Conservation (phyloP, 1,140 invertebrate genomes). For the Formica selysi region DNA sequence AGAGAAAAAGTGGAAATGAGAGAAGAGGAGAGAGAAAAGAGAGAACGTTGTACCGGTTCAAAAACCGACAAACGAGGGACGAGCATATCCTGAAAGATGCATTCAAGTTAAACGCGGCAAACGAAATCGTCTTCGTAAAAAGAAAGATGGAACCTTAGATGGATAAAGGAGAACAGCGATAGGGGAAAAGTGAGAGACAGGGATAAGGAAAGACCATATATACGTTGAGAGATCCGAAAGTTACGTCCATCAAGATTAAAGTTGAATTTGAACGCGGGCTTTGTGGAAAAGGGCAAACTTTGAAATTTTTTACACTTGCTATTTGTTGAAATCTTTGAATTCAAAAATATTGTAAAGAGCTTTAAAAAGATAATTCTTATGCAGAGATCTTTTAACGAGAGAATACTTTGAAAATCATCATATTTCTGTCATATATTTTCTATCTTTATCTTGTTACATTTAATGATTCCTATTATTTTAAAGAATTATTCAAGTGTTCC, state of each 20-base stretch:
- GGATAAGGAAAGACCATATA: slow-evolving; percentile 42
- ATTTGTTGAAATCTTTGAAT: slow-evolving; percentile 22
- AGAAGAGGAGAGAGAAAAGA: slow-evolving; percentile 53
- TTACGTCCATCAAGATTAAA: slow-evolving; percentile 68
- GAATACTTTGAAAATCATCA: neutral
- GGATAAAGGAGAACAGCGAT: slow-evolving; percentile 39
- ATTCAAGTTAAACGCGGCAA: slow-evolving; percentile 86
- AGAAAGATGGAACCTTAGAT: slow-evolving; percentile 35
- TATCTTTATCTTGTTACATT: neutral
- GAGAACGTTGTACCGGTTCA: slow-evolving; percentile 83
- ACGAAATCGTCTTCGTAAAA: slow-evolving; percentile 78
- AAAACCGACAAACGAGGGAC: slow-evolving; percentile 83
- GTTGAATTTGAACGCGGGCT: neutral
- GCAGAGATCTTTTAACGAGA: neutral
- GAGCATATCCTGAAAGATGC: slow-evolving; percentile 84
- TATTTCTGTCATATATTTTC: neutral
- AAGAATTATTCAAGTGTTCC: neutral
- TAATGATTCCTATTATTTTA: neutral
- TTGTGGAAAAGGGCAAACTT: slow-evolving; percentile 10
- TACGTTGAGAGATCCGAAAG: slow-evolving; percentile 43
- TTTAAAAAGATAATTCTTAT: neutral
- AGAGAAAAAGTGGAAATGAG: slow-evolving; percentile 61
- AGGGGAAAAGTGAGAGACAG: slow-evolving; percentile 51
- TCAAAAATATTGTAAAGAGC: neutral
- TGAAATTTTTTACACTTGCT: neutral